Evolutionary conservation across 2,797 vertebrate species (phyloP).

Genomic region (Chrosomus eos): DNA sequence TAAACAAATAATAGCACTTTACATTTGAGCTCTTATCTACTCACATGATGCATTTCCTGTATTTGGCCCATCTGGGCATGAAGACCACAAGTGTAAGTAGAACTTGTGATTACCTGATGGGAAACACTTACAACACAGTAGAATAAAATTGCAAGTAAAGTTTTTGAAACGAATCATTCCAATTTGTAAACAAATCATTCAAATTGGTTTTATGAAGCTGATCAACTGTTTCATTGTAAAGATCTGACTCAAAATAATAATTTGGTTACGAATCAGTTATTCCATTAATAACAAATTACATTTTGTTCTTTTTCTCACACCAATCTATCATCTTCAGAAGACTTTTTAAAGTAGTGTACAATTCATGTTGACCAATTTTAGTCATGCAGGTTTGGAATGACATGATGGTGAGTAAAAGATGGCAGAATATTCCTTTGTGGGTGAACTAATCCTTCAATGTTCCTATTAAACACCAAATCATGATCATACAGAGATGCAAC

Average conservation of each 20-base stretch:
- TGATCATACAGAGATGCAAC: neutral
- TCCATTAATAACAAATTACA: no score
- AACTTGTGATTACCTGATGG: no score
- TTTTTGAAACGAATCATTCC: neutral
- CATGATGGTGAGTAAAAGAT: neutral
- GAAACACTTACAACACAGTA: no score
- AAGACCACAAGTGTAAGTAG: no score
- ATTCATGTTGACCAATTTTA: neutral
- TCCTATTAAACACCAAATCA: neutral
- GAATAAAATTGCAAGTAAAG: no score
- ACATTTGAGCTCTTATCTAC: neutral
- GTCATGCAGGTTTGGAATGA: neutral
- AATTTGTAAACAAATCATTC: neutral
- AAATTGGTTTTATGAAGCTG: neutral
- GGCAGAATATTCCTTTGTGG: neutral
- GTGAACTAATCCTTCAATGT: neutral
- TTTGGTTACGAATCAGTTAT: neutral
- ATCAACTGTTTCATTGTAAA: neutral
- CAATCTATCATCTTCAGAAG: no score
- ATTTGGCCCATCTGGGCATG: no score
- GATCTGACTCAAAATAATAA: neutral
- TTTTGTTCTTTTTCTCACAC: no score
- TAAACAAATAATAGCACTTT: no score
- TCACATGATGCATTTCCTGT: neutral
- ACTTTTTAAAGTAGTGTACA: no score